A percentile compares a stretch with the other conserved stretches of the same genome.
phyloP scores from a whole-genome alignment of 2,797 vertebrate genomes.

The Enteromius fasciolatus region DNA sequence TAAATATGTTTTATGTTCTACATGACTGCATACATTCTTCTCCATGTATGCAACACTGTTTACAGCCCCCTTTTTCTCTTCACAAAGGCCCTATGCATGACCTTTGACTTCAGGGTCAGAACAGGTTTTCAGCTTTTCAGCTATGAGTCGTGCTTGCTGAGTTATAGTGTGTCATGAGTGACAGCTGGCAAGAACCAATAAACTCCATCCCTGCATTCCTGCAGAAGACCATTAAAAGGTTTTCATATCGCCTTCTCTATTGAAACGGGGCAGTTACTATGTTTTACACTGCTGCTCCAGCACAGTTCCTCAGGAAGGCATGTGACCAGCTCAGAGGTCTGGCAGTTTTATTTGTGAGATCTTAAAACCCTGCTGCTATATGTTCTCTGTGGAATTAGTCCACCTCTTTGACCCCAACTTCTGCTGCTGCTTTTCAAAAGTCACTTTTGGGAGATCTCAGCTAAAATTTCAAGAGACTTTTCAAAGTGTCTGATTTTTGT shows the following conservation, averaged over 20 bases:
- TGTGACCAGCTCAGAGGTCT: not conserved
- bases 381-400: not conserved
- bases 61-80: not conserved
- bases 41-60: not conserved
- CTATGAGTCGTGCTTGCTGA: slow-evolving; percentile 58
- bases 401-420: not conserved
- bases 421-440: slow-evolving; percentile 9
- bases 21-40: not conserved
- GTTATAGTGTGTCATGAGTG: slow-evolving; percentile 70
- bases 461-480: not conserved
- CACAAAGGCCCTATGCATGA: slow-evolving; percentile 8
- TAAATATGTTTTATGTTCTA: not conserved
- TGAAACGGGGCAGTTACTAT: slow-evolving; percentile 19
- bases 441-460: not conserved
- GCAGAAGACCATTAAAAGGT: slow-evolving; percentile 68
- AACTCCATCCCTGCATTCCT: slow-evolving; percentile 73
- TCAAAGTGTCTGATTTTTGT: not conserved
- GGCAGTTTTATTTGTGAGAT: slow-evolving; percentile 25
- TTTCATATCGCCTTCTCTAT: slow-evolving; percentile 25
- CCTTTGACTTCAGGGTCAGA: slow-evolving; percentile 26
- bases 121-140: slow-evolving; percentile 33
- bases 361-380: slow-evolving; percentile 14
- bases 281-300: slow-evolving; percentile 32
- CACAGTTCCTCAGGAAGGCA: not conserved
- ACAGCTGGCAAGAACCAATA: slow-evolving; percentile 76